phyloP scores from a whole-genome alignment of 2,113 vertebrate genomes.

The Lota lota region DNA sequence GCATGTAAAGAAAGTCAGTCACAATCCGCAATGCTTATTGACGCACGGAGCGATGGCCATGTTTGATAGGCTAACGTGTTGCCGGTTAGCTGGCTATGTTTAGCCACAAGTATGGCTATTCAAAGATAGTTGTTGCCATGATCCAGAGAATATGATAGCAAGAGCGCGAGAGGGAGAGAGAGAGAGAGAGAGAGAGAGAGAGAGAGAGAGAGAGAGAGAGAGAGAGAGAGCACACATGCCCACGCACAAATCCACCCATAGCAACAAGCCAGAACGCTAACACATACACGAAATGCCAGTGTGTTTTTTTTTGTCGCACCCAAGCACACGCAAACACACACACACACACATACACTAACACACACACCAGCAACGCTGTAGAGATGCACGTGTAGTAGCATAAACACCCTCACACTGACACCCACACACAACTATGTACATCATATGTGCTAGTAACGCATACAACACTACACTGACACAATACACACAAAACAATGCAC shows the following conservation, averaged over 20 bases:
- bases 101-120: conserved; percentile 28
- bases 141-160: not conserved
- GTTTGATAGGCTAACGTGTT: conserved; percentile 31
- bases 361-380: not conserved
- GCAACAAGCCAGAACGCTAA: no score
- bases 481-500: not conserved
- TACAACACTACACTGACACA: not conserved
- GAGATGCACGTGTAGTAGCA: not conserved
- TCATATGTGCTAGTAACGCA: not conserved
- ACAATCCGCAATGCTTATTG: conserved; percentile 6
- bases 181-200: not conserved
- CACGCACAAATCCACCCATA: not conserved
- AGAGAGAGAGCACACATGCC: not conserved
- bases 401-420: not conserved
- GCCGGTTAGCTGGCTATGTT: conserved; percentile 18
- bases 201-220: not conserved
- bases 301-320: not conserved
- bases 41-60: conserved; percentile 41
- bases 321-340: not conserved
- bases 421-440: not conserved
- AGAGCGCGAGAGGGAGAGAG: not conserved
- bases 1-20: not conserved
- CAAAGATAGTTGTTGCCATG: conserved; percentile 14
- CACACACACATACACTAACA: not conserved
- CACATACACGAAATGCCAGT: no score